Evolutionary conservation across 1,140 invertebrate species (phyloP), one percentile per base, ranked within the genome.

Genomic region (Caenorhabditis tropicalis): DNA sequence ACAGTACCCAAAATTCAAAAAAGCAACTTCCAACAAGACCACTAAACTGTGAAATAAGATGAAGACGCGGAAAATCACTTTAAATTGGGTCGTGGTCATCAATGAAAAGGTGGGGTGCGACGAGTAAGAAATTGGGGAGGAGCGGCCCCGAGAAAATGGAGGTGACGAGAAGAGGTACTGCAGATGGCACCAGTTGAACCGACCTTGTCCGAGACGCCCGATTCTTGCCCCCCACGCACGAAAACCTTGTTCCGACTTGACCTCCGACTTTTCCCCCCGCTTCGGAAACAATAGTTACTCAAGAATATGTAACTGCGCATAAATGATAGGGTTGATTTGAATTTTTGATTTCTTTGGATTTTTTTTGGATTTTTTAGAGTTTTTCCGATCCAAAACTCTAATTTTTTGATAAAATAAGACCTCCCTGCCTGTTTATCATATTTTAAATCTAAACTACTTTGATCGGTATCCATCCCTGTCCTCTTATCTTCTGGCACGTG

Each of bases 101-200:
- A 74, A 27, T 15, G 65, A 46, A 74, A 36, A 56, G 12, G 21
- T 6, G 65, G 43, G 36, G 58, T 29, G 65, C 65, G 15, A 46
- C 36, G 65, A 74, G 65, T 74, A 74, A 74, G 53, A 58, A n/a
- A 51, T 51, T 74, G 65, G 65, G 65, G 65, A 43, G 65, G 65
- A 74, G 65, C 65, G 65, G 36, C 65, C 36, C 65, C 65, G 65
- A 74, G 36, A 74, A 51, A 74, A 24, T 74, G 36, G 36, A 74
- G 65, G 65, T 74, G 65, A 43, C 65, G 65, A 74, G 65, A 43
- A 74, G 65, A 74, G 65, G 65, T 74, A 36, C 19, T 15, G 65
- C 65, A 74, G 36, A 74, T 74, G 65, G 65, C 65, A 74, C 65
- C 65, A 74, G 65, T 74, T 74, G 65, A 74, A 74, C 65, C 65